Percentiles rank a stretch among this genome's conserved stretches.
Conservation (phyloP, 2,888 invertebrate genomes). For the Sinohyriopsis cumingii region DNA sequence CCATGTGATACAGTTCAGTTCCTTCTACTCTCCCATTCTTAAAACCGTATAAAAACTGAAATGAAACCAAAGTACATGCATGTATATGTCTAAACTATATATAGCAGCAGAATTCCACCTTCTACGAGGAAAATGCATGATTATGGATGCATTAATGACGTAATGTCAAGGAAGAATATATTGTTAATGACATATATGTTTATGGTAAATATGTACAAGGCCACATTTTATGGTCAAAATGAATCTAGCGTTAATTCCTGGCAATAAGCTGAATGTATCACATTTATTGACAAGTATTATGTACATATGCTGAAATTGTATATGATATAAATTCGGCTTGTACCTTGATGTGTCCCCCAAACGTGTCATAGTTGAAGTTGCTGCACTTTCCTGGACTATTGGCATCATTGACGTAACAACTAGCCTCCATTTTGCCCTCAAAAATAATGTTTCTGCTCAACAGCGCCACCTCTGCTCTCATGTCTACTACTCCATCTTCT, state of each 20-base stretch:
- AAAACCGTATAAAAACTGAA: constrained; percentile 34
- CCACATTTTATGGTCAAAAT: no score
- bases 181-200: no score
- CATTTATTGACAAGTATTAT: no score
- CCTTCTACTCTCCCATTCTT: constrained; percentile 45
- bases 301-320: no score
- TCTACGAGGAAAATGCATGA: no score
- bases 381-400: constrained; percentile 32
- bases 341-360: constrained; percentile 57
- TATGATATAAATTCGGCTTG: not conserved
- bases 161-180: not conserved
- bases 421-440: constrained; percentile 40
- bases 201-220: no score
- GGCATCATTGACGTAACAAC: constrained; percentile 38
- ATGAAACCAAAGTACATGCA: not conserved
- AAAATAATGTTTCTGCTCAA: constrained; percentile 53
- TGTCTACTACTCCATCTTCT: constrained; percentile 41
- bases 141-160: no score
- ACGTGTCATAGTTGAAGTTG: constrained; percentile 42
- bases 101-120: no score
- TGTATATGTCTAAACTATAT: not conserved
- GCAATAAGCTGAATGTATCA: no score
- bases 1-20: constrained; percentile 55
- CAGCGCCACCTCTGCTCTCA: constrained; percentile 56
- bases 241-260: no score